phyloP scores from a whole-genome alignment of 2,113 vertebrate species.

The Brachyhypopomus occidentalis region DNA sequence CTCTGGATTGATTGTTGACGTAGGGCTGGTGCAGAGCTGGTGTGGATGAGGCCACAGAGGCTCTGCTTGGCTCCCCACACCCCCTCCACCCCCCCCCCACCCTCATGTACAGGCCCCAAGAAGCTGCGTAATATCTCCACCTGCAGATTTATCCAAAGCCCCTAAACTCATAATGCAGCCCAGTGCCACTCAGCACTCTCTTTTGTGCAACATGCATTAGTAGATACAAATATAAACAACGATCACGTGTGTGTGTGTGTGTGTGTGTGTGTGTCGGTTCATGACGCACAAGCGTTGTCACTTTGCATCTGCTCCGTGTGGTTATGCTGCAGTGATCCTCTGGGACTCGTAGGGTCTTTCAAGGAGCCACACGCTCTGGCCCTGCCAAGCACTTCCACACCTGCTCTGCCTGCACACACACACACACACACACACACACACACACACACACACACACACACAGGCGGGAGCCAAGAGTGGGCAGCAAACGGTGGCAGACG shows the following conservation, averaged over 20 bases:
- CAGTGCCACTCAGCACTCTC: background rate
- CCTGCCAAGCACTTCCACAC: slow-evolving; percentile 19
- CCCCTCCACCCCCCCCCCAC: slow-evolving; percentile 33
- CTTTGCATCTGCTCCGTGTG: too few relatives aligned
- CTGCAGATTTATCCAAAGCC: slow-evolving; percentile 17
- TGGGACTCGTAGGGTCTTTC: too few relatives aligned
- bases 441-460: background rate
- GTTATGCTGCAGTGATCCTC: too few relatives aligned
- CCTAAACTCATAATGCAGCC: background rate
- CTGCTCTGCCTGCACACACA: too few relatives aligned
- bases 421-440: too few relatives aligned
- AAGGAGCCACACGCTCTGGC: background rate
- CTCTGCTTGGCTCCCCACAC: slow-evolving; percentile 43
- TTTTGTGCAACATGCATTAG: background rate
- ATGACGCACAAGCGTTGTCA: too few relatives aligned
- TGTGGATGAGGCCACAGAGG: slow-evolving; percentile 48
- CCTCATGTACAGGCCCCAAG: slow-evolving; percentile 14
- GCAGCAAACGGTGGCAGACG: slow-evolving; percentile 7
- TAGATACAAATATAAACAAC: background rate
- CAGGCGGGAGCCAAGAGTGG: slow-evolving; percentile 21
- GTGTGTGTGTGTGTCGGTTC: too few relatives aligned
- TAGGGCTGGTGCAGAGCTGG: slow-evolving; percentile 31
- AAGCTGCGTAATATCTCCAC: slow-evolving; percentile 17
- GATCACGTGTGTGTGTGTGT: background rate
- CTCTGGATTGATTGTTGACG: slow-evolving; percentile 47